Evolutionary conservation across 2,113 vertebrate species (phyloP), one percentile per base, ranked within the genome.

Genomic region (Lophius piscatorius): DNA sequence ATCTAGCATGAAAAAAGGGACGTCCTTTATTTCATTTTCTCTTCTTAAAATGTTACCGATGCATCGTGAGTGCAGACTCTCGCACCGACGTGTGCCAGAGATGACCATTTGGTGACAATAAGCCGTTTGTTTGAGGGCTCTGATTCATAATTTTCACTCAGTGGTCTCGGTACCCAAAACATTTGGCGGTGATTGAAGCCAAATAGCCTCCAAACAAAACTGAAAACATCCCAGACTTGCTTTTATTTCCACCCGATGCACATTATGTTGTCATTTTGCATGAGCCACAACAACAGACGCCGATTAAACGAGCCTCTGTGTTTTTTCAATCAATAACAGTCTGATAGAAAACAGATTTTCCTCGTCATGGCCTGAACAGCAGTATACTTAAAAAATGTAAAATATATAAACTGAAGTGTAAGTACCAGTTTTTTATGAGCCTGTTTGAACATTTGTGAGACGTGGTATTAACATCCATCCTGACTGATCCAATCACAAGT

Each of bases 121-220:
- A 36, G 41, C 34, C n/a, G 21, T 59, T 71, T 59, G 47, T 44
- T 52, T 48, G 20, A 31, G 47, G n/a, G 23, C 29, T 50, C 56
- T 42, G 39, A 40, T 63, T 60, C 40, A 44, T 55, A 16, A 20
- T 39, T 28, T 38, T 54, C 39, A 24, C 39, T 50, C 40, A 13
- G 41, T 21, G 18, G 33, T 28, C 36, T 61, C 9, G 40, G 45
- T 14, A 60, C 38, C 16, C 18, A 31, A 76, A 68, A 62, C 57
- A 64, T 70, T 78, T 78, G 61, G 49, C 54, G 57, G 26, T 41
- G 51, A 68, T 61, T 18, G 41, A 58, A 59, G 47, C 71, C 64
- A 76, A 60, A 64, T 58, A 57, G 52, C 64, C 26, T 31, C 24
- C 18, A 0, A 60, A 35, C 34, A 66, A 55, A 38, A 46, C 13